phyloP scores from a whole-genome alignment of 2,113 vertebrate genomes.

The Mustela nigripes region DNA sequence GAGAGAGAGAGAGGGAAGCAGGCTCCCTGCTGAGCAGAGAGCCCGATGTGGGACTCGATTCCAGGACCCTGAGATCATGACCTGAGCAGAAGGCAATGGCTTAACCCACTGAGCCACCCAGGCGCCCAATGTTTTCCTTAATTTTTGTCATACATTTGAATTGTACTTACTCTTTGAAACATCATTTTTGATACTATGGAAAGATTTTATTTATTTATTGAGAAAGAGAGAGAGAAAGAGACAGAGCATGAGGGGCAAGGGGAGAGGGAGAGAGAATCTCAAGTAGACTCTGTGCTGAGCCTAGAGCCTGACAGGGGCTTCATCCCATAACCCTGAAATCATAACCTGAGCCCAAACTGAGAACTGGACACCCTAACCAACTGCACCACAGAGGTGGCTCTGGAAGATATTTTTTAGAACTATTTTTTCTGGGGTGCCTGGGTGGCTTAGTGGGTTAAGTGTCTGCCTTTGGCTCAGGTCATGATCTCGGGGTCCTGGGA shows the following conservation, averaged over 20 bases:
- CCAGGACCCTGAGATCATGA: too few species aligned
- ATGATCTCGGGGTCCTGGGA: too few species aligned
- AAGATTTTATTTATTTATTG: neutral
- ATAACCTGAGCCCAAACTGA: neutral
- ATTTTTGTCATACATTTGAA: constrained; percentile 8
- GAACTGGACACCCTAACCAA: neutral
- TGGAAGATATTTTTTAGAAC: neutral
- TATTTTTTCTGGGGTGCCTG: neutral
- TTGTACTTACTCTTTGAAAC: neutral
- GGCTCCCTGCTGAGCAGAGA: too few species aligned
- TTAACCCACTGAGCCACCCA: too few species aligned
- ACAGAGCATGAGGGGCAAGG: neutral
- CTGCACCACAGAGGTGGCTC: neutral
- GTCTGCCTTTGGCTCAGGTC: too few species aligned
- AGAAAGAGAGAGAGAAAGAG: neutral
- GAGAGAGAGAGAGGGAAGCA: too few species aligned
- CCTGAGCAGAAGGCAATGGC: too few species aligned
- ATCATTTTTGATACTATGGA: neutral
- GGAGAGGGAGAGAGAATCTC: neutral
- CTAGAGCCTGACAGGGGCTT: neutral
- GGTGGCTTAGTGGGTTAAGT: too few species aligned
- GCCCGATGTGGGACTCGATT: too few species aligned
- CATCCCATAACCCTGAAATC: neutral
- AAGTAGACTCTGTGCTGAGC: neutral
- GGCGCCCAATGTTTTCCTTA: neutral